Base-by-base conservation (phyloP, 2,888 invertebrate species). In the Pharmacophagus antenor region DNA sequence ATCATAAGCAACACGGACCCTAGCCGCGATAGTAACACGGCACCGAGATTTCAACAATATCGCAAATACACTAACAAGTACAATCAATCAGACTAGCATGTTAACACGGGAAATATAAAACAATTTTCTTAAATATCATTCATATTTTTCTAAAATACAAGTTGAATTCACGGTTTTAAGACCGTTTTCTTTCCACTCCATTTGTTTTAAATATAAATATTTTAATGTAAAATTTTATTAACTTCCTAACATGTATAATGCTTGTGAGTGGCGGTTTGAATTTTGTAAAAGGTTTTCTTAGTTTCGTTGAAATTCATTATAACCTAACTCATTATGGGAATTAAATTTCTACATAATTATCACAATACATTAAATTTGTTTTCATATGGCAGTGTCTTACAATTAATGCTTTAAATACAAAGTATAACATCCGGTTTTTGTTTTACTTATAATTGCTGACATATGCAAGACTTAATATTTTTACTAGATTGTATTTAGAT, bases 91-190 rank as follows among this genome's bases (percentile, higher is more conserved):
- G 50, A 51, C 49, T 44, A 57, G 25, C 41, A 50, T 27, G 27
- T 44, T 57, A 46, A 57, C 42, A 42, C 50, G 25, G 42, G 42
- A 20, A 31, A 56, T 46, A 44, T 56, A n/a, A 49, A 42, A 50
- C 49, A 54, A 20, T 20, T 20, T n/a, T 41, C n/a, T 17, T 41
- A 5, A 37, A 15, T 37, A 23, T 23, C 1, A 21, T 51, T n/a
- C 22, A 51, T 15, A 41, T 51, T 51, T 51, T n/a, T 21, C n/a
- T 51, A 51, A 41, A 21, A 37, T 37, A 51, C 15, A 41, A 8
- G 15, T 37, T 37, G 8, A n/a, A 21, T 41, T 51, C 20, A 41
- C 12, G n/a, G 18, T 31, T 50, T 1, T 20, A 17, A 25, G 21
- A 37, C 20, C 20, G 21, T 37, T 2, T 27, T 49, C 18, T 20